Base-by-base conservation (phyloP, 2,888 invertebrate genomes). In the Pogonocherus hispidulus region DNA sequence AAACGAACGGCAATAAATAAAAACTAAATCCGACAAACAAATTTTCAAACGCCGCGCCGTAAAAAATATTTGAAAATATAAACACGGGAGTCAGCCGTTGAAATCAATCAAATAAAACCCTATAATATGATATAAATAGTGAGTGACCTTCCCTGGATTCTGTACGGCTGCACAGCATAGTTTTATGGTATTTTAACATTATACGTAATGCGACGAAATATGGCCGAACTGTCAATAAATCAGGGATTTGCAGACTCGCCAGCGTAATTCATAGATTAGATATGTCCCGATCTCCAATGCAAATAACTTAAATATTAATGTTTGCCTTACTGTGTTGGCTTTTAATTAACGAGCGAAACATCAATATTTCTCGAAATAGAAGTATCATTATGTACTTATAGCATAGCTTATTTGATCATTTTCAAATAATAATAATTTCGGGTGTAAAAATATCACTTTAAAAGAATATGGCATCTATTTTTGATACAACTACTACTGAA, bases 181-280 rank as follows among this genome's bases (percentile, higher is more conserved):
- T 80, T 81, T 80, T 78, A 81, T 78, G 76, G 76, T 69, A 76
- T 80, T 80, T 81, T 78, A 80, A 78, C 67, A 55, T 41, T 67
- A 78, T 77, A 76, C 75, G 79, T 83, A 83, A 82, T 82, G 67
- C 82, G 76, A 74, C 80, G 77, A 83, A 83, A 82, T 83, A 83
- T 79, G 82, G 69, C 70, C 64, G 63, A 49, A 52, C 67, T 75
- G 74, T 73, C 81, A 78, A 82, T 83, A 83, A 82, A 83, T 83
- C 81, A 82, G 69, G 81, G 82, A 82, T 82, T 76, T 82, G 78
- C 74, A 73, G 70, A 71, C 66, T 77, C 78, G 80, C 80, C 79
- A 77, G 79, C 80, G 83, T 83, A 83, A 83, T 82, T 84, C 82
- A 83, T 79, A 83, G 83, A 84, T 84, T 84, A 83, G 80, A 82